Evolutionary conservation across 2,113 vertebrate species (phyloP), one percentile per base, ranked within the genome.

Genomic region (Amphiprion ocellaris): DNA sequence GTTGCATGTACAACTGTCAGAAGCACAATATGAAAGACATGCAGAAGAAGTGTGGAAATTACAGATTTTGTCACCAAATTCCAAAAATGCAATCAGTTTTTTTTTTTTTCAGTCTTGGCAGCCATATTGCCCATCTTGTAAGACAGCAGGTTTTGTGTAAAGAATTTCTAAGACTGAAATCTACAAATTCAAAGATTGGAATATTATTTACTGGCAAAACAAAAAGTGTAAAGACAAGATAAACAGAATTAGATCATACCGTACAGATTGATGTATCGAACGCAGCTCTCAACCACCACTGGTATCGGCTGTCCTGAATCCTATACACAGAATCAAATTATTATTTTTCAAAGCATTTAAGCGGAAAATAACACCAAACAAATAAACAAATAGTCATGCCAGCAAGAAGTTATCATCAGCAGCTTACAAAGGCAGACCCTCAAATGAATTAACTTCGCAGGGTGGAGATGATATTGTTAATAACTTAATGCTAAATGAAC

Each of bases 231-330:
- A 19, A 67, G 9, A 75, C 39, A 69, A 33, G 9, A 33, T 23
- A 8, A 23, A 50, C 26, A 28, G 4, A 52, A 54, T 5, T 16
- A 19, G 1, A 53, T 84, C 96, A 94, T 89, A 99, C 98, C 98
- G 0, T 99, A 99, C 39, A 99, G 92, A 90, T 99, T 99, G 94
- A 99, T 98, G 94, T 97, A 99, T 33, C 98, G 96, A 82, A 99
- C 92, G 69, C 98, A 99, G 93, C 98, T 99, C 89, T 99, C 98
- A 15, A 98, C 98, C 2, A 99, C 97, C n/a, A 96, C 95, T 0
- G 98, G 98, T 86, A 99, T 99, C 41, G 97, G 93, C 92, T 99
- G 97, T 10, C 97, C 97, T 0, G 97, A 96, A 81, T 99, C 97
- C 97, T 98, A 91, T 12, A 67, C 26, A 81, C 2, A 62, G 28